These are phyloP conservation scores for Apodemia zela DNA, from an alignment of 2,888 invertebrate genomes.

Conservation along the genomic window DNA sequence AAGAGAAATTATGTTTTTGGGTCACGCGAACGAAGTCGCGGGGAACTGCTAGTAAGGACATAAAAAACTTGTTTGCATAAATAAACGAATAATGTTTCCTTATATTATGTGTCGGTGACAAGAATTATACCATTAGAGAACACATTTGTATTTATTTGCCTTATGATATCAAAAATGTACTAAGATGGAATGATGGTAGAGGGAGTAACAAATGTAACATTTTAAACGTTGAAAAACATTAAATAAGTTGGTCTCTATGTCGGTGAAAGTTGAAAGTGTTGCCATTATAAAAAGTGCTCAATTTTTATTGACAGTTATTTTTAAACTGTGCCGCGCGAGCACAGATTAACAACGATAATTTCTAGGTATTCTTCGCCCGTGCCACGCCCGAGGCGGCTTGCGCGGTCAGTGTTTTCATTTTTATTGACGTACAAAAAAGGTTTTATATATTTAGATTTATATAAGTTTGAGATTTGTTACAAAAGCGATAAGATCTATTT, in stretches of 20 bases:
- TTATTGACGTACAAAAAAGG: constrained; percentile 32
- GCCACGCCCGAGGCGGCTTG: constrained; percentile 55
- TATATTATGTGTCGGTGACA: too few relatives aligned
- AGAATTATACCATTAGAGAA: too few relatives aligned
- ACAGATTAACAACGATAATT: constrained; percentile 45
- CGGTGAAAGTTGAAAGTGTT: constrained; percentile 23
- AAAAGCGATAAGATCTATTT: constrained; percentile 1
- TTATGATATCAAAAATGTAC: too few relatives aligned
- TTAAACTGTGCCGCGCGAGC: constrained; percentile 46
- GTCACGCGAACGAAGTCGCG: too few relatives aligned
- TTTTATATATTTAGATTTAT: constrained; percentile 9
- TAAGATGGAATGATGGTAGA: neutral
- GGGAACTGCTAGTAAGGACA: too few relatives aligned
- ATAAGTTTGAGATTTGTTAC: neutral
- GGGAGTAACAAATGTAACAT: neutral
- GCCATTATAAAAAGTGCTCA: constrained; percentile 24
- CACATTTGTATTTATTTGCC: too few relatives aligned
- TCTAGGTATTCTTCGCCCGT: constrained; percentile 58
- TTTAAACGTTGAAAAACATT: constrained; percentile 1
- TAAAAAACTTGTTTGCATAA: too few relatives aligned
- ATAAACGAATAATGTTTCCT: too few relatives aligned
- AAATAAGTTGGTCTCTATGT: constrained; percentile 6
- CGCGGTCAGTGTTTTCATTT: constrained; percentile 27
- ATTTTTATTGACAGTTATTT: constrained; percentile 36
- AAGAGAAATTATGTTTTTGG: too few relatives aligned